A percentile compares a stretch with the other conserved stretches of the same genome.
These are phyloP conservation scores for Rhinogobius similis DNA, from an alignment of 2,113 vertebrate species.

Conservation along the genomic window DNA sequence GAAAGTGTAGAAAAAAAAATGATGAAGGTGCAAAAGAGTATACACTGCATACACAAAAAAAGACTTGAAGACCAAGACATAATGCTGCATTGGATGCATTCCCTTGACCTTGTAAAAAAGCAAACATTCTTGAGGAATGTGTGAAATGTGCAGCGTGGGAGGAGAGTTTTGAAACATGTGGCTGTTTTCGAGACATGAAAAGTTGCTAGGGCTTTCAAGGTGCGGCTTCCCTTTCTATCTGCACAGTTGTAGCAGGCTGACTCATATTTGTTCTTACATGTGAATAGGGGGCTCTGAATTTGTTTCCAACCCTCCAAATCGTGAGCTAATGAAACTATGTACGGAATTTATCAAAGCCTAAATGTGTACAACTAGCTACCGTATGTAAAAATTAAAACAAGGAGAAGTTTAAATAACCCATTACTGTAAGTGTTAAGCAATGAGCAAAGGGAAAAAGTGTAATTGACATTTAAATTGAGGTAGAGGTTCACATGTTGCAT, in stretches of 20 bases:
- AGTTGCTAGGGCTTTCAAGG: conserved; percentile 66
- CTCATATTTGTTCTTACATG: conserved; percentile 43
- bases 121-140: conserved; percentile 70
- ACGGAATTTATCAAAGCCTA: not conserved
- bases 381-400: too few species aligned
- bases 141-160: conserved; percentile 74
- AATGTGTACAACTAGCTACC: not conserved
- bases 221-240: conserved; percentile 58
- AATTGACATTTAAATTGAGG: not conserved
- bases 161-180: conserved; percentile 66
- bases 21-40: conserved; percentile 64
- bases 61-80: conserved; percentile 21
- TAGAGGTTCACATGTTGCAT: not conserved
- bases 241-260: conserved; percentile 43
- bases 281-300: conserved; percentile 30
- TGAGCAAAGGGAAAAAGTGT: not conserved
- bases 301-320: conserved; percentile 22
- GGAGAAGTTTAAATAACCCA: too few species aligned
- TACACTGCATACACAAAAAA: conserved; percentile 48
- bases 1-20: conserved; percentile 42
- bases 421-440: not conserved
- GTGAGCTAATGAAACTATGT: conserved; percentile 12
- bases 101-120: conserved; percentile 56
- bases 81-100: conserved; percentile 45
- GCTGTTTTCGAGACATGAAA: conserved; percentile 61